These are phyloP conservation scores for Peucedramus taeniatus DNA, from an alignment of 2,113 vertebrate genomes.

Conservation along the genomic window DNA sequence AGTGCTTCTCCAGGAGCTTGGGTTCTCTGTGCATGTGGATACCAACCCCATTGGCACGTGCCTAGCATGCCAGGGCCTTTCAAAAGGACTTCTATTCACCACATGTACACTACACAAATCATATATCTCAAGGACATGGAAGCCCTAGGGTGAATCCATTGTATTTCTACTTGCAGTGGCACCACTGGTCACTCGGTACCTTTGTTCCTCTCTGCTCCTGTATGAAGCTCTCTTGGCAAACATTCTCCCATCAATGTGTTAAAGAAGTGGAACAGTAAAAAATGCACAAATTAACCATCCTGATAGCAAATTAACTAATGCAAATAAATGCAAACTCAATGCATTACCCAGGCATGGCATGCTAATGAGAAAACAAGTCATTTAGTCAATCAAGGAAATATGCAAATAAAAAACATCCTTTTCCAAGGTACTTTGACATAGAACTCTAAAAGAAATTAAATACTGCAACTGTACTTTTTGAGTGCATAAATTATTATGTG, in stretches of 20 bases:
- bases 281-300: conserved; percentile 32
- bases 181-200: not conserved
- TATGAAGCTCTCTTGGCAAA: not conserved
- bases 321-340: conserved; percentile 59
- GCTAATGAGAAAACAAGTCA: conserved; percentile 48
- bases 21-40: not conserved
- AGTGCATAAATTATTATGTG: not conserved
- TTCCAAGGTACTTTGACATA: conserved; percentile 14
- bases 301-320: conserved; percentile 48
- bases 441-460: conserved; percentile 15
- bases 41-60: not conserved
- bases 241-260: not conserved
- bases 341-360: conserved; percentile 20
- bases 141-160: not conserved
- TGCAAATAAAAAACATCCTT: conserved; percentile 58
- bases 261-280: conserved; percentile 20
- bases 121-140: not conserved
- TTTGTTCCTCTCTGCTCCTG: not conserved
- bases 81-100: not conserved
- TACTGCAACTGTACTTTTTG: not conserved
- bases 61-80: not conserved
- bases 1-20: not conserved
- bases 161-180: not conserved
- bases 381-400: conserved; percentile 63
- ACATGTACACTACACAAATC: not conserved